Base-by-base conservation (phyloP, 1,140 invertebrate genomes). In the Diploscapter pachys region DNA sequence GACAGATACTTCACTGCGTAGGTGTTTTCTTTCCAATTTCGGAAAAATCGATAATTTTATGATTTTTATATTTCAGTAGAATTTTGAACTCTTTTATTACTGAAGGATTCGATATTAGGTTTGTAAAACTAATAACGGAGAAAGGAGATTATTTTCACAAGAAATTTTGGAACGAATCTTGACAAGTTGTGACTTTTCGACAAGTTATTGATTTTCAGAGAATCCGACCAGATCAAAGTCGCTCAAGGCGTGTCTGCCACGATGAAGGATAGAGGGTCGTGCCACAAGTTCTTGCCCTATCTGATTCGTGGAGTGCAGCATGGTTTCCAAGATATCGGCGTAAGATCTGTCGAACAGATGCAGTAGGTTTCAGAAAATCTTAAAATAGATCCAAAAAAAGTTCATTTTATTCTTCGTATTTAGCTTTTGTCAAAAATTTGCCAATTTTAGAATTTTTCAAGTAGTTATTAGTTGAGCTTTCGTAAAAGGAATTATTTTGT, bases 161-260 rank as follows among this genome's bases (percentile, higher is more conserved):
- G 57, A 59, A 31, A 11, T 59, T 31, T 59, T 59, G 9, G 9
- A 59, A 59, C 31, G 9, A 31, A 59, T 59, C 31, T 59, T 59
- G 9, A 59, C 31, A 59, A 59, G 57, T 59, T 59, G 9, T 31
- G 31, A 31, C 31, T 11, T 59, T 59, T 59, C 31, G 31, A 59
- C 31, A 59, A 59, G 31, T 59, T 59, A 59, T 64, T 64, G 48
- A 53, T 66, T 86, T 89, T 53, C 82, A 92, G 93, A 83, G 95
- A 98, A 86, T 90, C 91, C 86, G 95, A 98, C 85, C 94, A 95
- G 82, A 89, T 98, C 74, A 94, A 96, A 87, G 95, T 99, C 4
- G 96, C 96, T 5, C 96, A 99, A 87, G 96, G 96, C 65, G 96
- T 99, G 0, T 95, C 94, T 84, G 96, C 96, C n/a, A 93, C 93